phyloP scores from a whole-genome alignment of 2,113 vertebrate species.

The Ochotona princeps region DNA sequence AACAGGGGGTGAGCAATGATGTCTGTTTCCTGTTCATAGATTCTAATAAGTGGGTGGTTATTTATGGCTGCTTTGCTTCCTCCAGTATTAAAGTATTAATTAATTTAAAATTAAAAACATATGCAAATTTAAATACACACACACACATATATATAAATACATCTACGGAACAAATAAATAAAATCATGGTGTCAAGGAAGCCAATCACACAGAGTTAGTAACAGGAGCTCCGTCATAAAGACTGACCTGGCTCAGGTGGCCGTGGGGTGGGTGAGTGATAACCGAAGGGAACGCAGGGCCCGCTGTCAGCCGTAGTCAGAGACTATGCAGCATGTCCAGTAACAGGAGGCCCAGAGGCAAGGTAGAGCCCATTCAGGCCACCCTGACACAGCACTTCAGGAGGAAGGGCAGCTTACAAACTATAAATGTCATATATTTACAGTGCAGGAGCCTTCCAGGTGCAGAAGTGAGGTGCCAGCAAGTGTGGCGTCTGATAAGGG shows the following conservation, averaged over 20 bases:
- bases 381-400: neutral
- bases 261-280: neutral
- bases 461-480: neutral
- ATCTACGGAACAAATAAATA: constrained; percentile 11
- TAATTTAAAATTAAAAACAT: too few relatives aligned
- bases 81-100: neutral
- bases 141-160: neutral
- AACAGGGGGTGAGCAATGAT: constrained; percentile 8
- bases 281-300: neutral
- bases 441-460: neutral
- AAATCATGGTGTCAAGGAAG: constrained; percentile 7
- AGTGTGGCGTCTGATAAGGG: neutral
- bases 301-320: neutral
- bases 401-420: neutral
- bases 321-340: neutral
- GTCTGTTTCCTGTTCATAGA: neutral
- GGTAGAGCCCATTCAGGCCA: neutral
- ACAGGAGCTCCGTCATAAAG: neutral
- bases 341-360: neutral
- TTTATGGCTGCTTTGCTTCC: neutral
- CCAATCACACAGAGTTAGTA: neutral
- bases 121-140: neutral
- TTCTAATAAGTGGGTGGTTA: neutral
- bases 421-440: neutral
- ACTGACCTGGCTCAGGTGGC: neutral